These are phyloP conservation scores for Choreutis nemorana DNA, from an alignment of 2,888 invertebrate species.

Conservation along the genomic window DNA sequence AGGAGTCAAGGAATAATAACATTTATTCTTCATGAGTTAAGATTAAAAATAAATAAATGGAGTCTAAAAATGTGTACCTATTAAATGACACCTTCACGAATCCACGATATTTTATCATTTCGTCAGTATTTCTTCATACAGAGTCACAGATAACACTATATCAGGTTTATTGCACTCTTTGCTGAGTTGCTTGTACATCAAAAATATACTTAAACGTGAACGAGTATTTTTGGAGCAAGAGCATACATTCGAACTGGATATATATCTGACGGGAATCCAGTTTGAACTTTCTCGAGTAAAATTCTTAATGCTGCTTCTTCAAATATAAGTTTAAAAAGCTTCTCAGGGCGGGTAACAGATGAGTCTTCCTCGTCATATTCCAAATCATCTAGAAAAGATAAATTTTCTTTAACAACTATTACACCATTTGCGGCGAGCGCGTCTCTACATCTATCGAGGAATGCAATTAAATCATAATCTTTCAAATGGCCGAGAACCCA, in stretches of 20 bases:
- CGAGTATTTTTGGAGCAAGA: conserved; percentile 62
- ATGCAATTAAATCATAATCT: conserved; percentile 82
- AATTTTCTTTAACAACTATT: conserved; percentile 72
- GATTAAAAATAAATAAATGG: no score
- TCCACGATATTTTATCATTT: conserved; percentile 44
- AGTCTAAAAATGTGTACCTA: no score
- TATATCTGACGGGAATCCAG: conserved; percentile 86
- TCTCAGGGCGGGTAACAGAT: conserved; percentile 84
- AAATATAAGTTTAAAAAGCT: conserved; percentile 70
- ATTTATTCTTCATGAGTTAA: no score
- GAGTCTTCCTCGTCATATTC: conserved; percentile 86
- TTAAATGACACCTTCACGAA: conserved; percentile 51
- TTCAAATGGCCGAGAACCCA: conserved; percentile 93
- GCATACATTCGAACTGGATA: conserved; percentile 91
- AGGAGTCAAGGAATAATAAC: no score
- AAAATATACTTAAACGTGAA: neutral
- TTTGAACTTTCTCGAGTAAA: conserved; percentile 73
- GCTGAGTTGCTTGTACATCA: neutral
- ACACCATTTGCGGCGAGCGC: conserved; percentile 30
- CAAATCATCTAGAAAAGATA: conserved; percentile 69
- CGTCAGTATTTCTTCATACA: conserved; percentile 19
- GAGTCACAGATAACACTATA: no score
- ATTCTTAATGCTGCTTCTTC: conserved; percentile 74
- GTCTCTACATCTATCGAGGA: conserved; percentile 70
- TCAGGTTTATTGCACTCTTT: no score